phyloP scores from a whole-genome alignment of 2,797 vertebrate genomes.

The Sebastes matsubarae region DNA sequence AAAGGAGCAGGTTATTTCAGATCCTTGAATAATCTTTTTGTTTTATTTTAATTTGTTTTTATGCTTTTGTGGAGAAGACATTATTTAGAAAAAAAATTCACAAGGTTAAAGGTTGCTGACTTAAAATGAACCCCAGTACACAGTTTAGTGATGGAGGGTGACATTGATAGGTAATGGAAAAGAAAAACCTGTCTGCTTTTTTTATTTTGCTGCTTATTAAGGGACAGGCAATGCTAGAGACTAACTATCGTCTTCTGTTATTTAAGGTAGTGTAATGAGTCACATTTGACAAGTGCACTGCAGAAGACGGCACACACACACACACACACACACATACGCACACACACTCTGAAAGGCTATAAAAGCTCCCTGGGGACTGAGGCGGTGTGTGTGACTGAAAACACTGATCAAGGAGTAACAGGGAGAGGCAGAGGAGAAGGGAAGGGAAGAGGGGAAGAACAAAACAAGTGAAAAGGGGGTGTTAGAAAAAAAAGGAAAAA shows the following conservation, averaged over 20 bases:
- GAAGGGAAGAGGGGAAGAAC: constrained; percentile 34
- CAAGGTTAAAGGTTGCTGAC: neutral
- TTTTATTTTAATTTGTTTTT: neutral
- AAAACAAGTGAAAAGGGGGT: constrained; percentile 53
- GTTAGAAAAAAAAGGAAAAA: constrained; percentile 32
- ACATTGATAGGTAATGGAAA: neutral
- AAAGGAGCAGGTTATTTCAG: neutral
- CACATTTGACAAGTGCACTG: constrained; percentile 56
- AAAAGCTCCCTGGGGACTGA: constrained; percentile 73
- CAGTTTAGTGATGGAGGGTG: neutral
- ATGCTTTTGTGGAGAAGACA: neutral
- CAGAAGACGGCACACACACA: constrained; percentile 24
- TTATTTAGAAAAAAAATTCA: neutral
- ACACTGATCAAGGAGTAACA: constrained; percentile 68
- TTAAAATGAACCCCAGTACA: neutral
- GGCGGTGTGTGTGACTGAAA: constrained; percentile 58
- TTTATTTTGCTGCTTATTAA: constrained; percentile 23
- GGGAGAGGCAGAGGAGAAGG: constrained; percentile 32
- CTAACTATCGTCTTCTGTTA: constrained; percentile 27
- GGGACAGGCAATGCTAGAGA: constrained; percentile 10
- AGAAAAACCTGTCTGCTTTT: neutral
- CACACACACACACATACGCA: constrained; percentile 1
- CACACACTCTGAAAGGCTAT: constrained; percentile 59
- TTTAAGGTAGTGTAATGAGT: constrained; percentile 56
- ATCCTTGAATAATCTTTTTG: neutral